A percentile compares a stretch with the other conserved stretches of the same genome.
phyloP scores from a whole-genome alignment of 2,888 invertebrate species.

The Siphlonurus alternatus region DNA sequence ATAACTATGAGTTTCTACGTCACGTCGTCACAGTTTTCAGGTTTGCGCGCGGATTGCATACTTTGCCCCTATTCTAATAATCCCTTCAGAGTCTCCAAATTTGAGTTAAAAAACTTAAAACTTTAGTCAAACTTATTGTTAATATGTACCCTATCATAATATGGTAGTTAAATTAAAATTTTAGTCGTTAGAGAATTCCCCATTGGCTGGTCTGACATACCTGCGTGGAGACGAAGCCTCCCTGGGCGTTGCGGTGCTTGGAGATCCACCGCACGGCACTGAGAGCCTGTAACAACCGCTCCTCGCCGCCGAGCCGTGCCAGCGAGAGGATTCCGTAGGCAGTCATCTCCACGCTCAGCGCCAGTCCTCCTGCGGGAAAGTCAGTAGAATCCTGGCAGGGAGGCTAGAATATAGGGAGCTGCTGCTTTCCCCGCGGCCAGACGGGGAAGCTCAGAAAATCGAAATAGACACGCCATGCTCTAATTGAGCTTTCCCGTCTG shows the following conservation, averaged over 20 bases:
- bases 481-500: too few relatives aligned
- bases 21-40: too few relatives aligned
- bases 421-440: slow-evolving; percentile 11
- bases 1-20: too few relatives aligned
- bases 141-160: too few relatives aligned
- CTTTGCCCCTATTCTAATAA: too few relatives aligned
- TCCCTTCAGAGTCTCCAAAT: too few relatives aligned
- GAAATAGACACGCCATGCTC: background rate
- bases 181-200: too few relatives aligned
- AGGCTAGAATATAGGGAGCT: background rate
- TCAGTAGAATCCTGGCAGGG: background rate
- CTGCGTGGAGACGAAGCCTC: slow-evolving; percentile 62
- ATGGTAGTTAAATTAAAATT: too few relatives aligned
- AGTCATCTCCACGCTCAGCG: slow-evolving; percentile 49
- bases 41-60: too few relatives aligned
- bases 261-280: slow-evolving; percentile 56
- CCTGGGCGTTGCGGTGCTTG: slow-evolving; percentile 43
- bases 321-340: slow-evolving; percentile 46
- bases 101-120: too few relatives aligned
- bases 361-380: slow-evolving; percentile 20
- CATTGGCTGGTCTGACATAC: too few relatives aligned
- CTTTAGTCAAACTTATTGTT: too few relatives aligned
- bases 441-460: background rate
- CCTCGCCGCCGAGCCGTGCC: slow-evolving; percentile 29
- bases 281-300: slow-evolving; percentile 35